Evolutionary conservation across 1,140 invertebrate species (phyloP).

Genomic region (Diachasma alloeum): DNA sequence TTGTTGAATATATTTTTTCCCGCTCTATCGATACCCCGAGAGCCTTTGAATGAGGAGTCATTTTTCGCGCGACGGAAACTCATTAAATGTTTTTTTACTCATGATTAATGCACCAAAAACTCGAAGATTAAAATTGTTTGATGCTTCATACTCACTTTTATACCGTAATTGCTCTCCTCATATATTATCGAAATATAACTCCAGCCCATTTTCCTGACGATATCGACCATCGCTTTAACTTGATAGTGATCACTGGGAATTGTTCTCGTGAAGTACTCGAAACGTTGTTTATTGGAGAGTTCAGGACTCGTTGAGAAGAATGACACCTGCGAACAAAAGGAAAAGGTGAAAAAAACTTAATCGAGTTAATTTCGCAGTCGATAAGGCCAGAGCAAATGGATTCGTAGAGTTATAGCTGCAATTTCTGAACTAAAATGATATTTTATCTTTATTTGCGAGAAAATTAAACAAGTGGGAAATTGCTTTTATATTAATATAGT

Average conservation of each 20-base stretch:
- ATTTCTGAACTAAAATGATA: no score
- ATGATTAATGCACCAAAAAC: no score
- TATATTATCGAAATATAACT: conserved; percentile 95
- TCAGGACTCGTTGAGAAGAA: conserved; percentile 96
- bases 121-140: background rate
- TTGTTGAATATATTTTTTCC: background rate
- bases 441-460: no score
- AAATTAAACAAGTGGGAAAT: no score
- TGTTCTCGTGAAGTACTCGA: conserved; percentile 93
- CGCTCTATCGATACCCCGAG: background rate
- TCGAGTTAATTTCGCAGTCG: background rate
- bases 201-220: conserved; percentile 88
- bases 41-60: no score
- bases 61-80: no score
- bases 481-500: no score
- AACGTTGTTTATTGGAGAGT: conserved; percentile 92
- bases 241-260: conserved; percentile 96
- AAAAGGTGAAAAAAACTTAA: background rate
- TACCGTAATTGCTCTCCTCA: conserved; percentile 96
- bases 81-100: no score
- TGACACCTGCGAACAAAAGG: conserved; percentile 78
- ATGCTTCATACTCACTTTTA: conserved; percentile 75
- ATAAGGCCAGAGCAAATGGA: no score
- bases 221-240: conserved; percentile 94
- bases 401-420: no score